A percentile compares a stretch with the other conserved stretches of the same genome.
These are phyloP conservation scores for Geophilus truncorum DNA, from an alignment of 2,888 invertebrate species.

Conservation along the genomic window DNA sequence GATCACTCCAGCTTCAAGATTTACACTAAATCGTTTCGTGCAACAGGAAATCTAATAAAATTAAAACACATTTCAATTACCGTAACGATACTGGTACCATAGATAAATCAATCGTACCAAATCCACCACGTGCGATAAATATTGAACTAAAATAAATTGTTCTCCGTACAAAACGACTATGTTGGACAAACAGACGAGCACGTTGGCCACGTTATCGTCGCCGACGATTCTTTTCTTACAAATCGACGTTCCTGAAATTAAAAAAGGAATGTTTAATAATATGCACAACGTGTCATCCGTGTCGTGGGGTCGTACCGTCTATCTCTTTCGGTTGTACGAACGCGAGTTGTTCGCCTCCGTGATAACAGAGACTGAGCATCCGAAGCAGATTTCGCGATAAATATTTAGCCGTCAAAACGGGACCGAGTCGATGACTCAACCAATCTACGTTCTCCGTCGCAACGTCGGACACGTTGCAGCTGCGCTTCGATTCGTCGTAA, in stretches of 20 bases:
- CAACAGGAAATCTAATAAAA: constrained; percentile 61
- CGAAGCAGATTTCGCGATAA: constrained; percentile 84
- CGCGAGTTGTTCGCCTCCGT: constrained; percentile 61
- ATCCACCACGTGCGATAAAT: constrained; percentile 83
- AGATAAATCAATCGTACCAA: constrained; percentile 47
- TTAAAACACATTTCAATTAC: background rate
- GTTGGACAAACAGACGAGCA: constrained; percentile 83
- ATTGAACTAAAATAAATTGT: constrained; percentile 79
- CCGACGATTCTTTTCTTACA: constrained; percentile 52
- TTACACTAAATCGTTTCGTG: constrained; percentile 70
- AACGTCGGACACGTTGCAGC: constrained; percentile 60
- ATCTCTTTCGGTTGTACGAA: background rate
- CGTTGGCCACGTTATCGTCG: constrained; percentile 75
- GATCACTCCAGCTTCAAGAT: constrained; percentile 81
- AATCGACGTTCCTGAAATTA: too few relatives aligned
- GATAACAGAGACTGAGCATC: constrained; percentile 90
- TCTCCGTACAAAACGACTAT: constrained; percentile 84
- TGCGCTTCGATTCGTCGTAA: background rate
- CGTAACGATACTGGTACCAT: background rate
- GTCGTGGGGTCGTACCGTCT: background rate
- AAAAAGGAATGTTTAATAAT: too few relatives aligned
- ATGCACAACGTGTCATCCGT: too few relatives aligned
- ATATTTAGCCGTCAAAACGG: constrained; percentile 85
- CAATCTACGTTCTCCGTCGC: constrained; percentile 82
- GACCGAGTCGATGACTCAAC: constrained; percentile 88